Base-by-base conservation (phyloP, 2,113 vertebrate genomes). In the Anhinga rufa region DNA sequence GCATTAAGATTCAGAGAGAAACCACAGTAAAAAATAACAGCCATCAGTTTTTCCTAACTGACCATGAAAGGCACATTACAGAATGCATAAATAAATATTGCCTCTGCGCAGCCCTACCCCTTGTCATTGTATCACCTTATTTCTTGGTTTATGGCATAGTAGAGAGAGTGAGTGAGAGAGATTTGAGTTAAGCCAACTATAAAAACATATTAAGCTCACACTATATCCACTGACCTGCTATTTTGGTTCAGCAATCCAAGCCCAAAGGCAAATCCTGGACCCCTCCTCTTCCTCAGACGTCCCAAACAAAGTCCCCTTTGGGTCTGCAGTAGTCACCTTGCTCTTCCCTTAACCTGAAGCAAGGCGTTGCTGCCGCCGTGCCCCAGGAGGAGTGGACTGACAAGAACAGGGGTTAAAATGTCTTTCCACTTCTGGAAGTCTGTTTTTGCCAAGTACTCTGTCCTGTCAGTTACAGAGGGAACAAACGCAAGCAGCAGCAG, bases 381-480 rank as follows among this genome's bases (percentile, higher is more conserved):
- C 83, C 36, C 86, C 82, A 64, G 69, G 93, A 92, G 51, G 69
- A 96, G 54, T 80, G 94, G 97, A 97, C 96, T 97, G 97, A 97
- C 96, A 93, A 98, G 98, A 78, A 97, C 96, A 97, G 97, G 96
- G 97, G 97, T 97, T 98, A 98, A 95, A 98, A 97, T 97, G 91
- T 97, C 97, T 98, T 98, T 98, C 98, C 97, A 98, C 97, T 98
- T 97, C 97, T 93, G 96, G 98, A 97, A 95, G 95, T 29, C 97
- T 98, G 98, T 98, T 98, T 98, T 98, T 98, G 98, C 98, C 98
- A 98, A 52, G 97, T 98, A 79, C 95, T 96, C 96, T 95, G 96
- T 90, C 97, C 96, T 97, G 98, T 98, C 98, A 98, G 98, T 97
- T 98, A 98, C 94, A 97, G 95, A 49, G 81, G 98, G 97, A 97